A percentile compares a stretch with the other conserved stretches of the same genome.
phyloP scores from a whole-genome alignment of 2,113 vertebrate species.

The Pitta sordida region DNA sequence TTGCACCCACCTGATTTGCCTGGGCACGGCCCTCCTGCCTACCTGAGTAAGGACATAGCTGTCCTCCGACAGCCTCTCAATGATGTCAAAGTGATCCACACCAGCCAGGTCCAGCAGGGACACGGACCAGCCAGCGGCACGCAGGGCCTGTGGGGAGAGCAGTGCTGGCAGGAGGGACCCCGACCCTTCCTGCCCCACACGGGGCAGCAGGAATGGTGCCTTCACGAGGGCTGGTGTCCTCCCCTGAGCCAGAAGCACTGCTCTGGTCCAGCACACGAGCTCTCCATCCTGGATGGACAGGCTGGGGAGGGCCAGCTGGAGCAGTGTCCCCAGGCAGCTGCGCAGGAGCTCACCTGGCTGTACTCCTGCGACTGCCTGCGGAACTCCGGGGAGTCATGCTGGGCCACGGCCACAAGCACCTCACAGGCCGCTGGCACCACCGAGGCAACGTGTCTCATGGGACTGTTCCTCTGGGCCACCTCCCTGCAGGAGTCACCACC shows the following conservation, averaged over 20 bases:
- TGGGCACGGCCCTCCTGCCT: not conserved
- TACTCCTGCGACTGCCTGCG: slow-evolving; percentile 84
- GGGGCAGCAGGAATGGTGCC: not conserved
- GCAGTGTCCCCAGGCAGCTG: fast-evolving
- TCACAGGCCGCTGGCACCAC: slow-evolving; percentile 50
- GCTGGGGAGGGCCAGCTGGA: fast-evolving
- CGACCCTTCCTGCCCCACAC: fast-evolving
- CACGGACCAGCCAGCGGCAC: slow-evolving; percentile 18
- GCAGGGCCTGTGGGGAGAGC: not conserved
- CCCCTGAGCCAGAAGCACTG: not conserved
- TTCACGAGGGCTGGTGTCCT: not conserved
- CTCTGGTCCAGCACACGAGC: not conserved
- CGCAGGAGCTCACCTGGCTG: slow-evolving; percentile 72
- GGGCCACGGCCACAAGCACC: slow-evolving; percentile 80
- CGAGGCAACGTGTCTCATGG: slow-evolving; percentile 66
- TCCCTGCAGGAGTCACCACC: slow-evolving; percentile 69
- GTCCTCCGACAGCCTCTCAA: slow-evolving; percentile 66
- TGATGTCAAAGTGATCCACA: slow-evolving; percentile 74
- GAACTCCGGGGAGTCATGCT: slow-evolving; percentile 89
- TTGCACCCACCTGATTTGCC: not conserved
- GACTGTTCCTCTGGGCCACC: slow-evolving; percentile 86
- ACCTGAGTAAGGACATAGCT: slow-evolving; percentile 71
- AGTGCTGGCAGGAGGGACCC: not conserved
- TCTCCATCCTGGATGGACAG: not conserved
- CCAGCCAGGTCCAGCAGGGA: slow-evolving; percentile 47